These are phyloP conservation scores for Turdus rufiventris DNA, from an alignment of 2,113 vertebrate genomes.

Conservation along the genomic window DNA sequence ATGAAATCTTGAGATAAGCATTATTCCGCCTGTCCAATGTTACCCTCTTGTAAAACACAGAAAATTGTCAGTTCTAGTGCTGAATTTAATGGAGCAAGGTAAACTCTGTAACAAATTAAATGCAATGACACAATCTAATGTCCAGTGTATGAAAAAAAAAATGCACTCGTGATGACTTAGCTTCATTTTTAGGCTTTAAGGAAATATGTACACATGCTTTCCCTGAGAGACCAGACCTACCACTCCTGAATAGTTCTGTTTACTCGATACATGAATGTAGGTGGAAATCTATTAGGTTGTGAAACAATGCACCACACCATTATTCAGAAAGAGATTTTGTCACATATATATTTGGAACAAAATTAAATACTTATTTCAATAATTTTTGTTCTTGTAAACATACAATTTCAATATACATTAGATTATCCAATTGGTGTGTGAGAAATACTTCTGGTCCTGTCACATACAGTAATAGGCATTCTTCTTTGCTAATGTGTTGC, in stretches of 20 bases:
- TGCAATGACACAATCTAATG: not conserved
- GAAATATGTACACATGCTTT: not conserved
- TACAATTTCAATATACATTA: not conserved
- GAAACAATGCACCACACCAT: not conserved
- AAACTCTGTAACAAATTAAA: not conserved
- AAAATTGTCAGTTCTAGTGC: not conserved
- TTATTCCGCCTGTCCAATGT: not conserved
- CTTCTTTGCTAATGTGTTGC: not conserved
- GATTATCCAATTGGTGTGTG: not conserved
- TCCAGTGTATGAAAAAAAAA: not conserved
- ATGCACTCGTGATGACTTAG: not conserved
- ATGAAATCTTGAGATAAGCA: not conserved
- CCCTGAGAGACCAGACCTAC: not conserved
- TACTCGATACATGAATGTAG: not conserved
- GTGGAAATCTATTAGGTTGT: not conserved
- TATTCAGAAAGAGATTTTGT: not conserved
- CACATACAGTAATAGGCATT: not conserved
- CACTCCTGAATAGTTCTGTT: not conserved
- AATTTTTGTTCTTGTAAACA: not conserved
- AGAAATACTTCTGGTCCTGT: not conserved
- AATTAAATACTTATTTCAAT: not conserved
- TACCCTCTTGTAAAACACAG: not conserved
- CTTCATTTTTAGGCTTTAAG: not conserved
- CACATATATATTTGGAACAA: not conserved
- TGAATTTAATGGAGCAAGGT: not conserved